These are phyloP conservation scores for Esox lucius DNA, from an alignment of 2,797 vertebrate genomes.

Conservation along the genomic window DNA sequence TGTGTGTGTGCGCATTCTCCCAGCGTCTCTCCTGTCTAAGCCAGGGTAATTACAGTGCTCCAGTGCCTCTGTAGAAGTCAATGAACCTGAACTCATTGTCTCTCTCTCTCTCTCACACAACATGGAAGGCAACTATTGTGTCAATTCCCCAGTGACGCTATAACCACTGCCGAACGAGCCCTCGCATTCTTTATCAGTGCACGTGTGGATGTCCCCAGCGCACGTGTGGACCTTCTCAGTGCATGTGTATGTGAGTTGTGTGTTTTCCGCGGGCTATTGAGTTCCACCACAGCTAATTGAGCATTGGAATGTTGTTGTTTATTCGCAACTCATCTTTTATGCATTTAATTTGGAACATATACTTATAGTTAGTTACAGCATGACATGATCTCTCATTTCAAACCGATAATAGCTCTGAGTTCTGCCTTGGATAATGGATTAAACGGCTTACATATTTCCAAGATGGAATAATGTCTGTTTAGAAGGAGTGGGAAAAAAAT, in stretches of 20 bases:
- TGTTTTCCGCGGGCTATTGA: constrained; percentile 46
- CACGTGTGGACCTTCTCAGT: not conserved
- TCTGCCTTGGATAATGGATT: constrained; percentile 18
- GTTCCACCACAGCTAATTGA: constrained; percentile 52
- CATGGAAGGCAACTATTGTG: constrained; percentile 71
- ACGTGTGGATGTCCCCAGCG: constrained; percentile 14
- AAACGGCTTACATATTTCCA: constrained; percentile 2
- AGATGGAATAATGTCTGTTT: constrained; percentile 6
- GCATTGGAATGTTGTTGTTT: constrained; percentile 47
- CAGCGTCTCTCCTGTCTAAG: constrained; percentile 60
- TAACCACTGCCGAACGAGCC: constrained; percentile 58
- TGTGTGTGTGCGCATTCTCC: constrained; percentile 23
- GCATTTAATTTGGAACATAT: constrained; percentile 50
- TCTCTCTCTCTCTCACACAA: constrained; percentile 45
- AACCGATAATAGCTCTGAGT: constrained; percentile 31
- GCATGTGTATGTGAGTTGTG: not conserved
- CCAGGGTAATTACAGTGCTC: constrained; percentile 72
- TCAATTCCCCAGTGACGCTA: constrained; percentile 63
- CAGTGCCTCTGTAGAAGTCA: constrained; percentile 67
- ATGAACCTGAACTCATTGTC: constrained; percentile 75
- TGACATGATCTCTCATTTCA: constrained; percentile 41
- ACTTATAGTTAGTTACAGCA: constrained; percentile 43
- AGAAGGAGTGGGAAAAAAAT: not conserved
- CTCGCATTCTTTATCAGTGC: constrained; percentile 59
- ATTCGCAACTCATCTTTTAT: constrained; percentile 53